Base-by-base conservation (phyloP, 2,888 invertebrate species). In the Ectropis crepuscularia region DNA sequence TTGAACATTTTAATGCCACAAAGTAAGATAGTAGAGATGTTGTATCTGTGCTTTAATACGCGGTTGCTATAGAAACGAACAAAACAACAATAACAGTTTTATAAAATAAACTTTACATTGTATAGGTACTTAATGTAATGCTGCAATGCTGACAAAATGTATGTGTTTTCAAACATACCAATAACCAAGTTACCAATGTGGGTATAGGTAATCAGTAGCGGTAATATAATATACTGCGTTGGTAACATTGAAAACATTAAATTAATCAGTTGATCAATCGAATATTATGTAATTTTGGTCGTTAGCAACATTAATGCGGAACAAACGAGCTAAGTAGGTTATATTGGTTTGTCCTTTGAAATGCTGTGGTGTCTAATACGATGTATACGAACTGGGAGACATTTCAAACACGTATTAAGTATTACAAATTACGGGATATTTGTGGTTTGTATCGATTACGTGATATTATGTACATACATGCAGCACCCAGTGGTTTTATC, bases 241-340 rank as follows among this genome's bases (percentile, higher is more conserved):
- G 46, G 54, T 58, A 53, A 58, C 47, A 61, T 65, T 61, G 64
- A 61, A 64, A 53, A 58, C 47, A 61, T 65, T 61, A 66, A 61
- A 64, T 69, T 57, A 59, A 37, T 65, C 51, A 53, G 63, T 61
- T 71, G 75, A 78, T 72, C 73, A 72, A 73, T 68, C 63, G 59
- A 54, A 66, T 68, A 72, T 75, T 63, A 72, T 57, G 70, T 72
- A 71, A 74, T 74, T 73, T 71, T 70, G 63, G 73, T 68, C 73
- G 71, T 38, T 50, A 11, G 50, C 75, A 79, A 75, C 77, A 11
- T n/a, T 42, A 43, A n/a, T n/a, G 53, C 6, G 5, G 11, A 43
- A 43, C 16, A n/a, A n/a, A 43, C n/a, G 43, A 43, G 11, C 43
- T 43, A 43, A 8, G 10, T 7, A 41, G 10, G 16, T 28, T 41